phyloP scores from a whole-genome alignment of 2,113 vertebrate species.

The Blennius ocellaris region DNA sequence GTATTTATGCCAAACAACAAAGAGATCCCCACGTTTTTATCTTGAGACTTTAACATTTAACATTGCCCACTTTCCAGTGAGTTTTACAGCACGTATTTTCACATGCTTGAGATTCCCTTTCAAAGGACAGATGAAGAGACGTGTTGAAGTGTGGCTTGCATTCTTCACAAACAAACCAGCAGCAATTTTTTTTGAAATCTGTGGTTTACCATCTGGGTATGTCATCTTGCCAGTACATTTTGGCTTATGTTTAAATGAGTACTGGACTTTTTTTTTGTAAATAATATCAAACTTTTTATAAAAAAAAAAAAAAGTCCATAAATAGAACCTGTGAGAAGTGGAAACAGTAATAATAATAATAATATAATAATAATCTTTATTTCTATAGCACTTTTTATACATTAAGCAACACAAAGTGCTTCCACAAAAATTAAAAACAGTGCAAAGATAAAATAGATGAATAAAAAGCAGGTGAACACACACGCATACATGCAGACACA shows the following conservation, averaged over 20 bases:
- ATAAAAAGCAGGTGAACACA: too few relatives aligned
- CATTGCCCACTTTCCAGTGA: conserved; percentile 31
- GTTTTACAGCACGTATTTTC: neutral
- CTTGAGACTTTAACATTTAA: conserved; percentile 24
- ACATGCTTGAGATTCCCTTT: neutral
- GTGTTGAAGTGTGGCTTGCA: conserved; percentile 29
- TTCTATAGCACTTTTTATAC: too few relatives aligned
- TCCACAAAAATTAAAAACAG: too few relatives aligned
- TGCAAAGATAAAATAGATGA: too few relatives aligned
- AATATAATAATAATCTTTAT: too few relatives aligned
- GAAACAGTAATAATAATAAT: too few relatives aligned
- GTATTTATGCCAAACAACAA: conserved; percentile 32
- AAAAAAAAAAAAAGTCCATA: too few relatives aligned
- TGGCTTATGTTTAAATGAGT: conserved; percentile 40
- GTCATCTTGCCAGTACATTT: conserved; percentile 45
- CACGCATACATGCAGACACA: too few relatives aligned
- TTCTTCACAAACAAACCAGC: conserved; percentile 37
- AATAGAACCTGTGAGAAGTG: too few relatives aligned
- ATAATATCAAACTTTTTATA: conserved; percentile 21
- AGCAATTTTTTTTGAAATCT: conserved; percentile 36
- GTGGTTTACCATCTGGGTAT: conserved; percentile 61
- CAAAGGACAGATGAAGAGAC: conserved; percentile 47
- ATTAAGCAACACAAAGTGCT: too few relatives aligned
- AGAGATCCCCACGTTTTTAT: conserved; percentile 16
- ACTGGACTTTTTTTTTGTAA: conserved; percentile 1